These are phyloP conservation scores for Agrochola lychnidis DNA, from an alignment of 2,888 invertebrate species.

Conservation along the genomic window DNA sequence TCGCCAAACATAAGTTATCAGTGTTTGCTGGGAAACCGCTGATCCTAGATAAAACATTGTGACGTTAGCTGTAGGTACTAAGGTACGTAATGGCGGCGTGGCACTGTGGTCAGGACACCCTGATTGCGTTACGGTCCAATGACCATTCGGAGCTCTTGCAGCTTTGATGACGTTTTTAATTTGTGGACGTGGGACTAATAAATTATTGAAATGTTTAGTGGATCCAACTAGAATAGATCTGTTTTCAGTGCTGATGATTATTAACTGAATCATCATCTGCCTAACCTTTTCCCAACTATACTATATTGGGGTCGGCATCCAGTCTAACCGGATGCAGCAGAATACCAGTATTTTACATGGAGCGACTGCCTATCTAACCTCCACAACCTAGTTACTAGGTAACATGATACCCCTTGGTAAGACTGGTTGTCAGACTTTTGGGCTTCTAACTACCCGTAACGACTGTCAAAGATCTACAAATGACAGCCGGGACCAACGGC, in stretches of 20 bases:
- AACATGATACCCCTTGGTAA: too few relatives aligned
- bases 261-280: too few relatives aligned
- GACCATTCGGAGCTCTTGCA: conserved; percentile 21
- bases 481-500: too few relatives aligned
- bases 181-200: conserved; percentile 8
- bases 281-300: too few relatives aligned
- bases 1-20: conserved; percentile 55
- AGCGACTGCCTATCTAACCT: too few relatives aligned
- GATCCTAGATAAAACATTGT: conserved; percentile 57
- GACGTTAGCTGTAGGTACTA: conserved; percentile 31
- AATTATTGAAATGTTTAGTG: neutral
- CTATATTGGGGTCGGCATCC: too few relatives aligned
- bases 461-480: too few relatives aligned
- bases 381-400: too few relatives aligned
- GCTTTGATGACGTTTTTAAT: conserved; percentile 28
- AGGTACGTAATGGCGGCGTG: conserved; percentile 35
- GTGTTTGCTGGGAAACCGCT: conserved; percentile 52
- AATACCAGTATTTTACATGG: too few relatives aligned
- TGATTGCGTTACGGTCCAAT: conserved; percentile 19
- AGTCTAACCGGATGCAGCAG: too few relatives aligned
- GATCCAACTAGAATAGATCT: neutral
- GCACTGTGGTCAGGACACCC: conserved; percentile 40
- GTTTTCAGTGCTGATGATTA: neutral
- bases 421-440: too few relatives aligned
- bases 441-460: too few relatives aligned